A percentile compares a stretch with the other conserved stretches of the same genome.
Conservation (phyloP, 2,888 invertebrate species). For the Nymphalis c-album region DNA sequence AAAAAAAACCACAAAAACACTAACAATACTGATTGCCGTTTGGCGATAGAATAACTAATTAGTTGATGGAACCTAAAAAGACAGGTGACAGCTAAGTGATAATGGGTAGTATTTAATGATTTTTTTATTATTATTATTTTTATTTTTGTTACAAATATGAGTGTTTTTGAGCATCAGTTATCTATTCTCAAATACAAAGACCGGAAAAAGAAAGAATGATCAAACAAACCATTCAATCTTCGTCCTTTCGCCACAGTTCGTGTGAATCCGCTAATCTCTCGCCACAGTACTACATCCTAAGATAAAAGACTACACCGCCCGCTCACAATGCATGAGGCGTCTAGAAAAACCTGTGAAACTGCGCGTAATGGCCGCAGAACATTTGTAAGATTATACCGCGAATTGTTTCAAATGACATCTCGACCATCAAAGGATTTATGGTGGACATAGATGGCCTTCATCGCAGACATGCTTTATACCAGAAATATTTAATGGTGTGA, state of each 20-base stretch:
- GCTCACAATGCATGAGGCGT: conserved; percentile 63
- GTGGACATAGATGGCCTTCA: conserved; percentile 37
- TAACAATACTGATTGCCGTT: too few species aligned
- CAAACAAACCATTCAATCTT: too few species aligned
- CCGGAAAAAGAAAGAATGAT: too few species aligned
- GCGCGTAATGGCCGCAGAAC: conserved; percentile 67
- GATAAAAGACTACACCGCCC: conserved; percentile 63
- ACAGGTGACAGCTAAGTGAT: too few species aligned
- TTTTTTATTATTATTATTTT: too few species aligned
- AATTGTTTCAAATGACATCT: conserved; percentile 52
- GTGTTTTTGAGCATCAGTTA: too few species aligned
- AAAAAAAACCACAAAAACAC: too few species aligned
- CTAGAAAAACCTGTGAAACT: conserved; percentile 72
- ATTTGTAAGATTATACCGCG: conserved; percentile 73
- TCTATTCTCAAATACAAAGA: too few species aligned
- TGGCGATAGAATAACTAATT: too few species aligned
- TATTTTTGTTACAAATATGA: too few species aligned
- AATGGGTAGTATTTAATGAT: too few species aligned
- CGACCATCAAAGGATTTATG: conserved; percentile 45
- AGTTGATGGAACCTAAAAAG: too few species aligned
- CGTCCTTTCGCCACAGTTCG: not conserved
- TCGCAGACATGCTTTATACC: conserved; percentile 1
- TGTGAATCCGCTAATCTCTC: conserved; percentile 1
- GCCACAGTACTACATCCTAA: conserved; percentile 40
- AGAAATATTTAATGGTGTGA: not conserved